These are phyloP conservation scores for Crossaster papposus DNA, from an alignment of 53 echinoderm and acorn worm genomes.

Conservation along the genomic window DNA sequence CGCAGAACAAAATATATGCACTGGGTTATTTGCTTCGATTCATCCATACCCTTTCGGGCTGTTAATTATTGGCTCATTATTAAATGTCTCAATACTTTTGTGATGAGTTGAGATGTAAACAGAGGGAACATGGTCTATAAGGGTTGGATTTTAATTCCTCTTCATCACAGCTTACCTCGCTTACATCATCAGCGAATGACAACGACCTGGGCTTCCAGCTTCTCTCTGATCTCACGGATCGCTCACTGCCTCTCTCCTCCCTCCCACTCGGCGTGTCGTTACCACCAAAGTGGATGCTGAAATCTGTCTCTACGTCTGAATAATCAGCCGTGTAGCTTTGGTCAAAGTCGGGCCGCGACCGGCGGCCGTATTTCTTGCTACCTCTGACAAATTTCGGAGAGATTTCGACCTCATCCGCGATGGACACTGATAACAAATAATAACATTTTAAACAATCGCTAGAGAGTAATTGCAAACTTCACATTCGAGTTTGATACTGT, in stretches of 20 bases:
- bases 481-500: background rate
- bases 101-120: too few relatives aligned
- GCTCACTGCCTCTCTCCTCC: conserved; percentile 10
- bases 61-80: too few relatives aligned
- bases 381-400: conserved; percentile 85
- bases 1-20: too few relatives aligned
- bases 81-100: too few relatives aligned
- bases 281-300: conserved; percentile 52
- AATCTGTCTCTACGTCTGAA: conserved; percentile 75
- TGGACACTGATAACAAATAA: conserved; percentile 26
- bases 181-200: conserved; percentile 66
- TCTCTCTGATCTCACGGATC: conserved; percentile 9
- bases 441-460: background rate
- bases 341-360: conserved; percentile 80
- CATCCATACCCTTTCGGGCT: too few relatives aligned
- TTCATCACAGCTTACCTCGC: conserved; percentile 50
- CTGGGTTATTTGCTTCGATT: too few relatives aligned
- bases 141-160: background rate
- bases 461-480: background rate
- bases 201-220: conserved; percentile 40
- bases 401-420: conserved; percentile 72
- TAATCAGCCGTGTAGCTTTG: conserved; percentile 65
- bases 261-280: conserved; percentile 10
- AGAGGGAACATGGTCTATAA: background rate
- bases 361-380: conserved; percentile 82